These are phyloP conservation scores for Sphaerophoria rueppellii DNA, from an alignment of 2,888 invertebrate species.

Conservation along the genomic window DNA sequence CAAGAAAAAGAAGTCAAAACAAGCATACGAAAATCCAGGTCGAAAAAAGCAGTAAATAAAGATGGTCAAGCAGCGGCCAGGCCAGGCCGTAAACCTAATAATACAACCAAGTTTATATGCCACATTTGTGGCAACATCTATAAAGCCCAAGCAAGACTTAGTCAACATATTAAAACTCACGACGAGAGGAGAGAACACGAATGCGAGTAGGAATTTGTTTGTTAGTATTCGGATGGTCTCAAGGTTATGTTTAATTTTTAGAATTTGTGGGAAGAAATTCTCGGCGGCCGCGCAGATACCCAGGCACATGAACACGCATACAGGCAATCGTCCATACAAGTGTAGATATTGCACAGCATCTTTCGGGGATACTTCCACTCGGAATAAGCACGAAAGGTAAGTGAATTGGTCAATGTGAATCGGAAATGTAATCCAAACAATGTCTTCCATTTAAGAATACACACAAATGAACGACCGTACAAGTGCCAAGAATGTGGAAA, in stretches of 20 bases:
- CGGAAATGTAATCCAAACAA: neutral
- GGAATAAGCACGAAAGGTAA: constrained; percentile 82
- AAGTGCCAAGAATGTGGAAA: constrained; percentile 78
- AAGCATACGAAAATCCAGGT: neutral
- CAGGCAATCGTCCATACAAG: constrained; percentile 81
- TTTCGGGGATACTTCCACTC: constrained; percentile 81
- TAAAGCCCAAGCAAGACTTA: constrained; percentile 80
- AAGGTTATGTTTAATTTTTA: constrained; percentile 45
- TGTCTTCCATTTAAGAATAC: constrained; percentile 75
- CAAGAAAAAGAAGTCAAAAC: neutral
- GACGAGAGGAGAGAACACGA: constrained; percentile 80
- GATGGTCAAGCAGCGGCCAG: neutral
- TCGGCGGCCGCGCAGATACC: constrained; percentile 81
- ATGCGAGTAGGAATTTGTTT: constrained; percentile 79
- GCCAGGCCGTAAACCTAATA: constrained; percentile 14
- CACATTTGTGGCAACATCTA: constrained; percentile 82
- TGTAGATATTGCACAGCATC: constrained; percentile 81
- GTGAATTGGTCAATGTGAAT: neutral
- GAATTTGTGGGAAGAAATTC: constrained; percentile 81
- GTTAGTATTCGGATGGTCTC: neutral
- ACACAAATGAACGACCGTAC: constrained; percentile 80
- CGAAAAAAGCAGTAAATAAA: neutral
- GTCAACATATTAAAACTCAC: constrained; percentile 81
- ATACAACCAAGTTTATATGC: constrained; percentile 77
- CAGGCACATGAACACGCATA: constrained; percentile 82